phyloP scores from a whole-genome alignment of 2,113 vertebrate genomes.

The Shinisaurus crocodilurus region DNA sequence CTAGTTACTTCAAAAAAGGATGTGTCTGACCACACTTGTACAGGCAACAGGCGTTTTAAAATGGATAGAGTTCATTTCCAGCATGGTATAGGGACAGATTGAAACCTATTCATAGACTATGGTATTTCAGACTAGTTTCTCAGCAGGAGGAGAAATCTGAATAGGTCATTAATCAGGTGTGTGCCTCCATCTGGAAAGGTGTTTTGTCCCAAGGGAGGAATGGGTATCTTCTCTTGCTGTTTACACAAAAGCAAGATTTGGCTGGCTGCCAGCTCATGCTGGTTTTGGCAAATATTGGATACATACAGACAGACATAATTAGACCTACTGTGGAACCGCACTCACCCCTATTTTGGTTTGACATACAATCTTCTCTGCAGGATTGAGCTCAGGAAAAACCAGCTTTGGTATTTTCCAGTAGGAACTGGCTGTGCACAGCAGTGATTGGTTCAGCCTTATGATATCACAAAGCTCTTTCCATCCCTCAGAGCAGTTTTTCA shows the following conservation, averaged over 20 bases:
- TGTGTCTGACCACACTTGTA: background rate
- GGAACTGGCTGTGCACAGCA: background rate
- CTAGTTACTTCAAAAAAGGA: background rate
- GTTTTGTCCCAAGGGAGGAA: background rate
- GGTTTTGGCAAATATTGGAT: slow-evolving; percentile 9
- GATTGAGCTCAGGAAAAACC: background rate
- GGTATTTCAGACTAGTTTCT: background rate
- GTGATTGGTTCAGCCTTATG: background rate
- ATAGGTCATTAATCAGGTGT: slow-evolving; percentile 12
- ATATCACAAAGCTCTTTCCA: background rate
- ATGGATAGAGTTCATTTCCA: background rate
- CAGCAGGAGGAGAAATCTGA: slow-evolving; percentile 2
- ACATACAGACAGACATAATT: background rate
- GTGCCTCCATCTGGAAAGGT: slow-evolving; percentile 4
- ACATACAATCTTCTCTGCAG: background rate
- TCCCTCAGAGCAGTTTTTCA: background rate
- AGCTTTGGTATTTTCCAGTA: background rate
- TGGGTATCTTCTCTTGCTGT: slow-evolving; percentile 1
- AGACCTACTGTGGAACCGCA: background rate
- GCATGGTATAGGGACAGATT: background rate
- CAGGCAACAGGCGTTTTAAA: background rate
- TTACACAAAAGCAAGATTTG: slow-evolving; percentile 4
- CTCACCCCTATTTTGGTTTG: background rate
- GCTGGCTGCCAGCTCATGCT: background rate
- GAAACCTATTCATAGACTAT: background rate